A percentile compares a stretch with the other conserved stretches of the same genome.
phyloP scores from a whole-genome alignment of 2,113 vertebrate genomes.

The Hyaena hyaena region DNA sequence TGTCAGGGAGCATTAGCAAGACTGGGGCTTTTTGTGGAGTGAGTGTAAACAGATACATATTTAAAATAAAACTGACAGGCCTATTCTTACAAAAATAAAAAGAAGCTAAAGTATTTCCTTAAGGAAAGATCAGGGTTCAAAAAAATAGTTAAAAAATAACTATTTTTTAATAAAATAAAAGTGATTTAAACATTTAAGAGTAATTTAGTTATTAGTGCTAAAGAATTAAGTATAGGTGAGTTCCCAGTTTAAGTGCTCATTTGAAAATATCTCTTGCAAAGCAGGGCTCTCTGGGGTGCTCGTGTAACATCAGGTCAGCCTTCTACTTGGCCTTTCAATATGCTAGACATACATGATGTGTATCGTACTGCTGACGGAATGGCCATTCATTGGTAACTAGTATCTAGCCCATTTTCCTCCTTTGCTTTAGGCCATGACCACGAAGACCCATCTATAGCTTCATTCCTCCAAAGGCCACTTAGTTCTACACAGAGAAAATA shows the following conservation, averaged over 20 bases:
- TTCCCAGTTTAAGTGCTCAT: background rate
- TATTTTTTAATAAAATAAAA: conserved; percentile 36
- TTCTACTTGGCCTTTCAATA: background rate
- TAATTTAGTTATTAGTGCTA: background rate
- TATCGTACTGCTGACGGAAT: background rate
- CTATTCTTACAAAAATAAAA: background rate
- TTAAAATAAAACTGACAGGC: conserved; percentile 35
- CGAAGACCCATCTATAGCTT: background rate
- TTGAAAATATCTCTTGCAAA: background rate
- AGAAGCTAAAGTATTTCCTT: background rate
- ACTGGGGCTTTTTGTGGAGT: background rate
- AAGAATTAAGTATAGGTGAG: background rate
- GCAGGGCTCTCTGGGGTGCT: background rate
- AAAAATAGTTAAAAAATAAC: background rate
- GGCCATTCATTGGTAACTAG: background rate
- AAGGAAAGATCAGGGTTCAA: background rate
- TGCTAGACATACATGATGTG: background rate
- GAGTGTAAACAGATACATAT: background rate
- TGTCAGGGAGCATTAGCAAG: conserved; percentile 6
- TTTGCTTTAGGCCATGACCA: background rate
- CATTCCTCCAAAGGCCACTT: background rate
- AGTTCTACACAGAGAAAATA: background rate
- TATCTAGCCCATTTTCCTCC: background rate
- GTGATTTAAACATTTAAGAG: background rate
- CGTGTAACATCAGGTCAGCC: background rate